phyloP scores from a whole-genome alignment of 2,797 vertebrate species.

The Rhinella marina region DNA sequence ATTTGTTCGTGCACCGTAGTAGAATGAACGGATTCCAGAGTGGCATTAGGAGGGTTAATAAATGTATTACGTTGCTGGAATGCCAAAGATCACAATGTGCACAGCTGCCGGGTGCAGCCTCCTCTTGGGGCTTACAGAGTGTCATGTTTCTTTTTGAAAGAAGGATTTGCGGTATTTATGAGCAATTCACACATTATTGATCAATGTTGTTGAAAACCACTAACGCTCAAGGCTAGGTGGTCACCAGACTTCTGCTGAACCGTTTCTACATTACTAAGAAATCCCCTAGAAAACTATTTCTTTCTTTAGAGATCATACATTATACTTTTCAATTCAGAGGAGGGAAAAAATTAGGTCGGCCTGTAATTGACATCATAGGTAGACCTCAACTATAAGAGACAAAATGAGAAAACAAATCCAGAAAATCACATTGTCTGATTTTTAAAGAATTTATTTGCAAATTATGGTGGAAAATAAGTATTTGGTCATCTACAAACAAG shows the following conservation, averaged over 20 bases:
- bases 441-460: no score
- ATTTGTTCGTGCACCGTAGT: not conserved
- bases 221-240: not conserved
- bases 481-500: no score
- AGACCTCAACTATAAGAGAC: no score
- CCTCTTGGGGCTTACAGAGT: not conserved
- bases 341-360: no score
- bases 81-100: conserved; percentile 24
- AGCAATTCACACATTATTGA: conserved; percentile 26
- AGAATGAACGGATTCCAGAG: not conserved
- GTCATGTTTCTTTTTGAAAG: conserved; percentile 26
- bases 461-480: no score
- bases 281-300: not conserved
- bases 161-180: conserved; percentile 36
- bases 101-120: conserved; percentile 30
- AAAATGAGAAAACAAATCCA: no score
- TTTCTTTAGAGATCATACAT: not conserved
- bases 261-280: not conserved
- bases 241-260: not conserved
- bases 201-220: conserved; percentile 11
- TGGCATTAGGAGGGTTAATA: conserved; percentile 33
- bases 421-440: no score
- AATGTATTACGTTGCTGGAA: conserved; percentile 27
- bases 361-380: no score
- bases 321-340: no score